Percentiles rank a stretch among this genome's conserved stretches.
Conservation (phyloP, 1,140 invertebrate genomes). For the Ceratina australensis region DNA sequence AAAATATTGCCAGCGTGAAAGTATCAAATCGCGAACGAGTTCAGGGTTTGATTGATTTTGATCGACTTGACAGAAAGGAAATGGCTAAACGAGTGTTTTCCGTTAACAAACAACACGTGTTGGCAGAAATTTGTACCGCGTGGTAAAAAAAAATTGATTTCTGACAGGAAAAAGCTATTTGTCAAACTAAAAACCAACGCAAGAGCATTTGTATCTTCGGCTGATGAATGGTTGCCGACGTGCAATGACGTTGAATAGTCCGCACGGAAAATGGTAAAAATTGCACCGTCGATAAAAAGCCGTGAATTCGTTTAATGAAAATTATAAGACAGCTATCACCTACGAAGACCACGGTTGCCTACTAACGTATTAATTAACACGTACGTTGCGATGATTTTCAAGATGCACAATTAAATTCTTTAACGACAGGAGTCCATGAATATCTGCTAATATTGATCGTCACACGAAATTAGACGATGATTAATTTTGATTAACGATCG, state of each 20-base stretch:
- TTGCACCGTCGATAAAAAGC: not conserved
- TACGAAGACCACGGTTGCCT: too few species aligned
- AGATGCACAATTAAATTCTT: not conserved
- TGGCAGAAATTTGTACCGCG: not conserved
- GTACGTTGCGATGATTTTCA: not conserved
- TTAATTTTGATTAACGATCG: slow-evolving; percentile 11
- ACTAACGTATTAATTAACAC: too few species aligned
- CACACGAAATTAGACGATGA: not conserved
- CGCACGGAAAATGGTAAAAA: not conserved
- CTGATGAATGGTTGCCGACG: slow-evolving; percentile 11
- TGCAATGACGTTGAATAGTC: not conserved
- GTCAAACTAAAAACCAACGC: slow-evolving; percentile 25
- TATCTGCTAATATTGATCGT: not conserved
- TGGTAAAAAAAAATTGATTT: slow-evolving; percentile 34
- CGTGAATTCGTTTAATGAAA: too few species aligned
- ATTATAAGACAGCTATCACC: too few species aligned
- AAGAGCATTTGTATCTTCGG: slow-evolving; percentile 16
- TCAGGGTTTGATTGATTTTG: slow-evolving; percentile 20
- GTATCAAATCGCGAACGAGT: slow-evolving; percentile 1
- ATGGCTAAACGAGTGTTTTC: slow-evolving; percentile 26
- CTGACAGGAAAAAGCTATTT: slow-evolving; percentile 30
- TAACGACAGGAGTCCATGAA: too few species aligned
- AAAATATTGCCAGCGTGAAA: not conserved
- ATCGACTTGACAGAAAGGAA: slow-evolving; percentile 18
- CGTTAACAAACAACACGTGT: slow-evolving; percentile 29